Evolutionary conservation across 2,113 vertebrate genomes (phyloP), one percentile per base, ranked within the genome.

Genomic region (Paramisgurnus dabryanus): DNA sequence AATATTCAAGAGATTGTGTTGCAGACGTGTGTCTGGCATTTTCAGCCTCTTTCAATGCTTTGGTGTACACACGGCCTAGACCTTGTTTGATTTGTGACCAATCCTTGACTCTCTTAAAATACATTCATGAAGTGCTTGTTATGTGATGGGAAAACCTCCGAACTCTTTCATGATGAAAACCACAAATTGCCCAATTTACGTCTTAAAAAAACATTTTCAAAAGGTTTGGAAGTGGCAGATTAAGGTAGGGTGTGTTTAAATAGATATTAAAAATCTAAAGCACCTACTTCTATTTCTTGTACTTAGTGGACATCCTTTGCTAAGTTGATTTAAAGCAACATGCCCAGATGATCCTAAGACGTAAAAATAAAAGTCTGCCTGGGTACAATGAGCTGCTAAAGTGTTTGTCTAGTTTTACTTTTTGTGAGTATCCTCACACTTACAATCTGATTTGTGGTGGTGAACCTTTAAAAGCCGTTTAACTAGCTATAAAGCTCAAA

Each of bases 221-320:
- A 13, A n/a, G 1, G 1, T 58, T 58, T 17, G 6, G 1, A 67
- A 41, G 53, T 7, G 18, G 27, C 6, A 55, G 22, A 3, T 72
- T 60, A 10, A 18, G 53, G 40, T 0, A 74, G 71, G 18, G 18
- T 34, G 57, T 1, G 1, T 49, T 75, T 18, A 60, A 58, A 73
- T 49, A 4, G 10, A 13, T 22, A 34, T 43, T 11, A 47, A 5
- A 50, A 50, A 50, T 47, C 7, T 76, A 9, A 66, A 77, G 39
- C 5, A 40, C 15, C 74, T 49, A 63, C 13, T 58, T 40, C 17
- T 12, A 78, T 50, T 80, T 66, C 60, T 77, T 40, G n/a, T 40
- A 64, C 77, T 67, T 61, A 40, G 80, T 80, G 84, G 85, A 85
- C 78, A 82, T 73, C 80, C 80, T 82, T 69, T 41, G 22, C 69